Base-by-base conservation (phyloP, 1,140 invertebrate species). In the Aleiodes sp. region DNA sequence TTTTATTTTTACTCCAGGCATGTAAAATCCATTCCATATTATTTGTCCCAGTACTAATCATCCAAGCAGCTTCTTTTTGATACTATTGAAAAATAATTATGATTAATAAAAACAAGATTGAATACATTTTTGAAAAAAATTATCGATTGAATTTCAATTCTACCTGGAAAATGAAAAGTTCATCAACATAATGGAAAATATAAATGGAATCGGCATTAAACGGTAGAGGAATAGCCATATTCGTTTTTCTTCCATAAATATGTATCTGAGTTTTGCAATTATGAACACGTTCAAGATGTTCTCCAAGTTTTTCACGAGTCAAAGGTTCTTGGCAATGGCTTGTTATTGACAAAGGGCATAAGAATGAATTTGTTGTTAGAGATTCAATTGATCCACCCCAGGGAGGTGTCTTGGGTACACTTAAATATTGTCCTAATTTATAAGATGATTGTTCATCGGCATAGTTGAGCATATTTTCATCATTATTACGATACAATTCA, bases 321-420 rank as follows among this genome's bases (percentile, higher is more conserved):
- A 80, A 46, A 33, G 74, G 63, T 39, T 84, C 78, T 21, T 16
- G 68, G 24, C 84, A 85, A n/a, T 43, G 62, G 0, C 28, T 73
- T 14, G 52, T 59, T 16, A 41, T 70, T 0, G 66, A 73, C 12
- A 82, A 43, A 0, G 84, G 84, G 71, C 84, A 86, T 4, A n/a
- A 7, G 14, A 86, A 68, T 24, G 73, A 61, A 4, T 46, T 56
- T 75, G 37, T 57, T 7, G 72, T 70, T 12, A 85, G 68, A 1
- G 80, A 86, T 39, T 85, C 82, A 6, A 73, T 82, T 1, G 83
- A 86, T 6, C 79, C 81, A 26, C 80, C 78, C 82, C 82, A 84
- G 10, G 73, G 59, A 0, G 81, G 76, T 6, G 78, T 83, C 12
- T 70, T 19, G 2, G 69, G 65, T 14, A 70, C 33, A 37, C 64